Evolutionary conservation across 1,140 invertebrate genomes (phyloP).

Genomic region (Adelges cooleyi): DNA sequence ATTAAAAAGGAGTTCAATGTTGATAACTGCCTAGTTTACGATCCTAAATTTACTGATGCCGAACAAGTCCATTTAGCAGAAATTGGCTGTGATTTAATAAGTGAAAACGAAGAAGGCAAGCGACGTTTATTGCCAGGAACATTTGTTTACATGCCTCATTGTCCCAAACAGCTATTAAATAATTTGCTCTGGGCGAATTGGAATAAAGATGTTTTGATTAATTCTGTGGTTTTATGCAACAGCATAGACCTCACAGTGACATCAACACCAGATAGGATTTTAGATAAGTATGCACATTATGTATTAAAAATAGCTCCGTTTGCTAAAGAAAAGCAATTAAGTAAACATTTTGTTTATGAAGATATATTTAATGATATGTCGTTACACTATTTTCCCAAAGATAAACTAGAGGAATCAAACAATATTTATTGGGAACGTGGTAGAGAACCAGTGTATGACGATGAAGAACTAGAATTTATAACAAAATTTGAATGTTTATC

Average conservation of each 20-base stretch:
- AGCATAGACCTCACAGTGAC: slow-evolving; percentile 26
- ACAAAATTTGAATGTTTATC: slow-evolving; percentile 9
- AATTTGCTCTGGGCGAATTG: slow-evolving; percentile 30
- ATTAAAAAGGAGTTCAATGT: slow-evolving; percentile 28
- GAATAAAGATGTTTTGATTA: slow-evolving; percentile 5
- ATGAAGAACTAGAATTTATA: slow-evolving; percentile 29
- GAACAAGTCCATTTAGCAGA: slow-evolving; percentile 14
- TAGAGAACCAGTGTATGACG: slow-evolving; percentile 21
- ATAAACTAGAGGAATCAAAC: slow-evolving; percentile 9
- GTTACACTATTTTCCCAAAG: slow-evolving; percentile 23
- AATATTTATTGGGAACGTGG: slow-evolving; percentile 23
- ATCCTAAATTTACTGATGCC: slow-evolving; percentile 29
- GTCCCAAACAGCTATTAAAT: slow-evolving; percentile 30
- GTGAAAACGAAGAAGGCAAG: slow-evolving; percentile 29
- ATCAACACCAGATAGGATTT: slow-evolving; percentile 16
- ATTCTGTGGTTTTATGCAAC: slow-evolving; percentile 29
- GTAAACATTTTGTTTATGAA: slow-evolving; percentile 26
- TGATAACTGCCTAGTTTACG: slow-evolving; percentile 24
- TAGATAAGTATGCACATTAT: slow-evolving; percentile 22
- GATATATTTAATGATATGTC: slow-evolving; percentile 31
- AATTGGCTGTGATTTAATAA: slow-evolving; percentile 13
- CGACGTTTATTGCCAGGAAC: slow-evolving; percentile 1
- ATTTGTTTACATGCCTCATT: slow-evolving; percentile 30
- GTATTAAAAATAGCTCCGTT: slow-evolving; percentile 12
- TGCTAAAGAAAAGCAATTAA: slow-evolving; percentile 9